Conservation (phyloP, 2,888 invertebrate genomes). For the Argyresthia albistria region DNA sequence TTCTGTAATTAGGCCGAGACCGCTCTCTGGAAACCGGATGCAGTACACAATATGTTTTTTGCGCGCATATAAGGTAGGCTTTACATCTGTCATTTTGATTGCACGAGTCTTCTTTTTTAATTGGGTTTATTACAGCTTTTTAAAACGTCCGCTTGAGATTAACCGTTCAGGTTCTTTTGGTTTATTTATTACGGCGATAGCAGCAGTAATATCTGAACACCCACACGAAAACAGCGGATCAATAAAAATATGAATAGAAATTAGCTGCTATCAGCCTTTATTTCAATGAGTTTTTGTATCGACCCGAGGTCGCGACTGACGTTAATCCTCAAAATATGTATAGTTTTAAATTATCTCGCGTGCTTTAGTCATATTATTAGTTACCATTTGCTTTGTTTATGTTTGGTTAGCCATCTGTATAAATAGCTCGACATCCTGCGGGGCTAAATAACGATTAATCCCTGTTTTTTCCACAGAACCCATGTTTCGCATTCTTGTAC, state of each 20-base stretch:
- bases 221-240: constrained; percentile 13
- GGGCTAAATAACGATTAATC: too few relatives aligned
- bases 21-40: constrained; percentile 45
- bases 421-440: too few relatives aligned
- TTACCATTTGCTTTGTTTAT: neutral
- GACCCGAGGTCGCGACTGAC: constrained; percentile 34
- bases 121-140: constrained; percentile 7
- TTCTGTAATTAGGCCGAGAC: constrained; percentile 53
- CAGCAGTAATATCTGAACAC: constrained; percentile 7
- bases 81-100: constrained; percentile 14
- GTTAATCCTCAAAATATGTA: constrained; percentile 18
- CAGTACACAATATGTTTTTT: constrained; percentile 30
- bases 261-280: constrained; percentile 20
- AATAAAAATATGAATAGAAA: constrained; percentile 25
- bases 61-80: constrained; percentile 13
- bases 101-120: constrained; percentile 1
- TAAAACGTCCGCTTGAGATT: neutral
- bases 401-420: too few relatives aligned
- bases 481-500: constrained; percentile 22
- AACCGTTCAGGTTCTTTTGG: neutral
- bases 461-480: neutral
- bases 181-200: neutral
- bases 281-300: constrained; percentile 1
- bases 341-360: neutral
- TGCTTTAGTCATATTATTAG: neutral